phyloP scores from a whole-genome alignment of 2,797 vertebrate genomes.

The Melanogrammus aeglefinus region DNA sequence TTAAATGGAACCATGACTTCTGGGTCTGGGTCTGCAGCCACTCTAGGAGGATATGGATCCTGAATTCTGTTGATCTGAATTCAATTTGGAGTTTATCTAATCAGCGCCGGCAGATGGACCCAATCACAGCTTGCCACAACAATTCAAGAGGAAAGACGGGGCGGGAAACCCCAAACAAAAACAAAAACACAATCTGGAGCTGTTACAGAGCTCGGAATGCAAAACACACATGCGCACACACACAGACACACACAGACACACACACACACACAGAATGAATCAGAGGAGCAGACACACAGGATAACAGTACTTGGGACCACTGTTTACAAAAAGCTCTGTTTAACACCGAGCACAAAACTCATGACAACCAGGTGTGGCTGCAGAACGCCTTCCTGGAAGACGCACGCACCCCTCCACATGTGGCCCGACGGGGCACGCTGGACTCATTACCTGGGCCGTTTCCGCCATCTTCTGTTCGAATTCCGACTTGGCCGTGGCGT shows the following conservation, averaged over 20 bases:
- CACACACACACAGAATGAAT: background rate
- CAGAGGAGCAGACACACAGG: constrained; percentile 2
- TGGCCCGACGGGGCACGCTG: background rate
- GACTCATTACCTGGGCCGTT: constrained; percentile 86
- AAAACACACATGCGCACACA: constrained; percentile 24
- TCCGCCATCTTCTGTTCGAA: constrained; percentile 98
- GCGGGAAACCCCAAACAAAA: constrained; percentile 2
- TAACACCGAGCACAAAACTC: background rate
- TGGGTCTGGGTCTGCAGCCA: constrained; percentile 32
- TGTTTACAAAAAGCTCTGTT: background rate
- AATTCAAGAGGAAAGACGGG: constrained; percentile 39
- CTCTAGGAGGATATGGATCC: constrained; percentile 49
- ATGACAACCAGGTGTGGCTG: background rate
- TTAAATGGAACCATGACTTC: constrained; percentile 60
- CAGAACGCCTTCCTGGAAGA: background rate
- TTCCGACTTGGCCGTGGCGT: constrained; percentile 88
- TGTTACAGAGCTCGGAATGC: constrained; percentile 46
- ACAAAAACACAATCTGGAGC: constrained; percentile 67
- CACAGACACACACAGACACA: background rate
- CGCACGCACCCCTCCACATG: background rate
- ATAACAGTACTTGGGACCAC: background rate
- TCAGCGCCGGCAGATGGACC: constrained; percentile 68
- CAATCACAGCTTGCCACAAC: constrained; percentile 60
- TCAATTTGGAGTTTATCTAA: constrained; percentile 73
- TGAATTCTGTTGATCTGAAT: constrained; percentile 65